Evolutionary conservation across 2,113 vertebrate species (phyloP).

Genomic region (Oryzias melastigma): DNA sequence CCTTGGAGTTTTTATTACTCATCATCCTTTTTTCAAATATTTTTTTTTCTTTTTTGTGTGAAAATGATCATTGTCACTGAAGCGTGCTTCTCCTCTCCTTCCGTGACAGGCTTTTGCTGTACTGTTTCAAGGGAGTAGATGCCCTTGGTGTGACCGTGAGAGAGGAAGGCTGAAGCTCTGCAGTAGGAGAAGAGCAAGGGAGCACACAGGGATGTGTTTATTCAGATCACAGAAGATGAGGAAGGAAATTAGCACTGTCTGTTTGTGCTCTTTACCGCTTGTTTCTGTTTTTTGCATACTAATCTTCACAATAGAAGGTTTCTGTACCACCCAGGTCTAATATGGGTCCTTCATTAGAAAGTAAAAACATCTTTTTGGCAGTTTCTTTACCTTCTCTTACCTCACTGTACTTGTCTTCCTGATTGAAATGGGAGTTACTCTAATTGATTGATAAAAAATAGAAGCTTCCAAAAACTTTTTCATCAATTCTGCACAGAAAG

Average conservation of each 20-base stretch:
- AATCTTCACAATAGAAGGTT: slow-evolving; percentile 27
- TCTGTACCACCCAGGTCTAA: slow-evolving; percentile 27
- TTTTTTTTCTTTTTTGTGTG: slow-evolving; percentile 5
- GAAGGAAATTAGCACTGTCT: slow-evolving; percentile 21
- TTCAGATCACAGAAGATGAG: slow-evolving; percentile 17
- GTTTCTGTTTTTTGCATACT: slow-evolving; percentile 19
- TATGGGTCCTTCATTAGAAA: no score
- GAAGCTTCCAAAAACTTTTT: no score
- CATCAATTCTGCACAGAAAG: no score
- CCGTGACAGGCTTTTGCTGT: slow-evolving; percentile 36
- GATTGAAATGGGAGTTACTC: no score
- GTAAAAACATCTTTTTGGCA: not conserved
- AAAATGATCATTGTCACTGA: slow-evolving; percentile 32
- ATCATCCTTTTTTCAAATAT: not conserved
- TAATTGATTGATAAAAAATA: no score
- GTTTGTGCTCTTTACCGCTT: not conserved
- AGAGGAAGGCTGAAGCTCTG: slow-evolving; percentile 54
- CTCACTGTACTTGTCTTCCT: no score
- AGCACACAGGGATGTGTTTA: slow-evolving; percentile 2
- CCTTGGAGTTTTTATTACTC: not conserved
- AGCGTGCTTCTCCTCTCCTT: slow-evolving; percentile 17
- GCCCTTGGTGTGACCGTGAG: slow-evolving; percentile 70
- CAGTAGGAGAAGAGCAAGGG: slow-evolving; percentile 51
- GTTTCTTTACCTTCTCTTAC: not conserved
- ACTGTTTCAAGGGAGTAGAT: slow-evolving; percentile 43